Evolutionary conservation across 1,140 invertebrate genomes (phyloP), one percentile per base, ranked within the genome.

Genomic region (Meloidogyne floridensis): DNA sequence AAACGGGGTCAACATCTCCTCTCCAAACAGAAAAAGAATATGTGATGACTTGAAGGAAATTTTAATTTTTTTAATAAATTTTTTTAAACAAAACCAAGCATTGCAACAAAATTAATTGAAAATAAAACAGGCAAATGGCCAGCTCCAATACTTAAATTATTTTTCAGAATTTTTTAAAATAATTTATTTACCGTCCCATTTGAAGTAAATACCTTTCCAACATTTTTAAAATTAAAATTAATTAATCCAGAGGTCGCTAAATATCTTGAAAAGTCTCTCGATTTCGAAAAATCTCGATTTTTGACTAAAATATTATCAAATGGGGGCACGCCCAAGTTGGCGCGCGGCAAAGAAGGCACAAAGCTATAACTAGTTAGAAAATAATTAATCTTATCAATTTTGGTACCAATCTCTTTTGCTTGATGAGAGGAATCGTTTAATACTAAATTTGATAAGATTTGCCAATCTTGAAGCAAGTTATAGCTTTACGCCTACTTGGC

Each of bases 11-110:
- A 20, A 91, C 90, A 85, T 91, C 89, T 3, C 83, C 81, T 10
- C 85, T 82, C 56, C 81, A 81, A 15, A 91, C 89, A n/a, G 91
- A 88, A 59, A 91, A 85, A n/a, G 86, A 80, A 80, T 91, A 91
- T 32, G 91, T 90, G 5, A 78, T 18, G 42, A 87, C 88, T 89
- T 53, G 71, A 53, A 65, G 20, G 43, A n/a, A n/a, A 74, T 82
- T 47, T 13, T 83, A 53, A 77, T 80, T 43, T 20, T 15, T 80
- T 79, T 72, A 43, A 78, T n/a, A n/a, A n/a, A n/a, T n/a, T n/a
- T n/a, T n/a, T n/a, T n/a, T n/a, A n/a, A 32, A 65, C 42, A 80
- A 90, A 65, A 65, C 87, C 86, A 11, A 90, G 72, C 79, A 86
- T 90, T 7, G 82, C 32, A 11, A 81, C 82, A 77, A 89, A 88